Base-by-base conservation (phyloP, 2,888 invertebrate genomes). In the Folsomia candida region DNA sequence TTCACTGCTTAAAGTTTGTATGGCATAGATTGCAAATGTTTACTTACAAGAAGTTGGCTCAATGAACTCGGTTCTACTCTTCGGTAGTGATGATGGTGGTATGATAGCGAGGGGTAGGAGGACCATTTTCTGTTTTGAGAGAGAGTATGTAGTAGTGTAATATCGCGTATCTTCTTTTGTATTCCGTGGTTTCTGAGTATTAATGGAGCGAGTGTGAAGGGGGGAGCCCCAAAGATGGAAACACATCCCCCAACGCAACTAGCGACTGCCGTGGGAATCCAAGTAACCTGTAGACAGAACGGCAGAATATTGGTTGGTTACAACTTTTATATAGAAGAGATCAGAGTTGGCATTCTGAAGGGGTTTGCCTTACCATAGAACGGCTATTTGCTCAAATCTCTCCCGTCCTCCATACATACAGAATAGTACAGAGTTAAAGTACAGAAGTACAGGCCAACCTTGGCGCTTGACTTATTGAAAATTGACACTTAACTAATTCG, bases 281-380 rank as follows among this genome's bases (percentile, higher is more conserved):
- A 11, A 6, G 37, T 37, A 37, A 37, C 37, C 37, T 14, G 14
- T 37, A 37, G 37, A 37, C 37, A 37, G 37, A 37, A 37, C 37
- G 37, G 37, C 37, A 37, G 14, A 37, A 9, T 37, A 37, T 37
- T 37, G 37, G 37, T 14, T 37, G 37, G 37, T 37, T 37, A 37
- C 37, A 37, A 37, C 37, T 37, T 37, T 37, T 37, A 37, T 37
- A 37, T 37, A 37, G 37, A 37, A 37, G 37, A 37, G 37, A 37
- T 37, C 37, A 37, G 37, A 37, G 37, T 37, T 62, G 29, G 62
- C 62, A 62, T 62, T 28, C 62, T 62, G 62, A 62, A 62, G 62
- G 62, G 62, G 62, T 28, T 62, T 62, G 37, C 37, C 37, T 37
- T 14, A 37, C 4, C 14, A 37, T 14, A 37, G 37, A 37, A 37